Evolutionary conservation across 2,113 vertebrate species (phyloP).

Genomic region (Myotis davidii): DNA sequence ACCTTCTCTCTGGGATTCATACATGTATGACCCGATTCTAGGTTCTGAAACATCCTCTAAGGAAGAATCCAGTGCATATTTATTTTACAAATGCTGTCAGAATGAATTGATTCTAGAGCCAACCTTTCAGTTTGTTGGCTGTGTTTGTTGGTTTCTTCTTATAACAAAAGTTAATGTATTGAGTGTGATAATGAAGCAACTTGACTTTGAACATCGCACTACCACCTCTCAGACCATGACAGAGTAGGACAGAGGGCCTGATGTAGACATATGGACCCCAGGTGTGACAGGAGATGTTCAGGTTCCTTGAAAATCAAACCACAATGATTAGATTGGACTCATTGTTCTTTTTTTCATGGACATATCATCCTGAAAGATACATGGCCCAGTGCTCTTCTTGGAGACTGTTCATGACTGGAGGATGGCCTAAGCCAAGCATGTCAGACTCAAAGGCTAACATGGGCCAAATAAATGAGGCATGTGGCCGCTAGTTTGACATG

Average conservation of each 20-base stretch:
- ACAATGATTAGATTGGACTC: neutral
- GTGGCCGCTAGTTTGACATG: too few species aligned
- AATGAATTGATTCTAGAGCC: neutral
- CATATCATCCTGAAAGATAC: neutral
- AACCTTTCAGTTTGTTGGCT: neutral
- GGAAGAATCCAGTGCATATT: neutral
- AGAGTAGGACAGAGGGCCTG: neutral
- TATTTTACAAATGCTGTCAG: neutral
- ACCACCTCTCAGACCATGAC: too few species aligned
- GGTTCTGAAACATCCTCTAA: neutral
- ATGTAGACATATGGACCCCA: neutral
- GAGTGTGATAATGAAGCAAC: neutral
- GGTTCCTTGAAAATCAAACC: neutral
- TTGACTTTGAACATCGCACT: too few species aligned
- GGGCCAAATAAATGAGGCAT: too few species aligned
- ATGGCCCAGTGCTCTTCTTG: neutral
- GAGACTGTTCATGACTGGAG: neutral
- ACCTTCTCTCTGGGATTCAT: neutral
- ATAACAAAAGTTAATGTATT: neutral
- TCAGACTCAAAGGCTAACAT: too few species aligned
- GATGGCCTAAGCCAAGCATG: neutral
- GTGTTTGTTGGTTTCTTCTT: neutral
- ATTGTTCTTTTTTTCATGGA: neutral
- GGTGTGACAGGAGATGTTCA: neutral
- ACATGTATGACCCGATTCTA: neutral